Percentiles rank a stretch among this genome's conserved stretches.
Evolutionary conservation across 2,797 vertebrate genomes (phyloP).

Genomic region (Nyctalus aviator): DNA sequence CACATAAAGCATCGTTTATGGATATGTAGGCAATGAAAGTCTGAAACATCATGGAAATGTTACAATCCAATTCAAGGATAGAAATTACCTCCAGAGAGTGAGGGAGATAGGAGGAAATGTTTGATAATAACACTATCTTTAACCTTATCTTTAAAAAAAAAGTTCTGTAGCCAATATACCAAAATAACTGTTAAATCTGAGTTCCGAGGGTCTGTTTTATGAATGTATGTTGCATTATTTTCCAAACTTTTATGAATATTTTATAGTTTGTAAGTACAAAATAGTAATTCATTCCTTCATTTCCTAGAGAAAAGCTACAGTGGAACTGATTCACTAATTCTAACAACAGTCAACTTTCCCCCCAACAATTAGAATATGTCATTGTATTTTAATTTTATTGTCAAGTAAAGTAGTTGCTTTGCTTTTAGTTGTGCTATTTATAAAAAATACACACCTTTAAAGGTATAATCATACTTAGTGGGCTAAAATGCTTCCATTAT

Average conservation of each 20-base stretch:
- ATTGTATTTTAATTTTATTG: constrained; percentile 45
- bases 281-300: background rate
- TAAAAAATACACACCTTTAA: constrained; percentile 38
- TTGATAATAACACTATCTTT: constrained; percentile 18
- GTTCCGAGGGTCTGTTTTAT: background rate
- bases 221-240: background rate
- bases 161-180: background rate
- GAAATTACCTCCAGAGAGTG: background rate
- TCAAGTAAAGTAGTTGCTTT: constrained; percentile 15
- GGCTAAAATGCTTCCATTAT: background rate
- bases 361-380: constrained; percentile 1
- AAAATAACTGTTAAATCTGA: constrained; percentile 44
- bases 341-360: constrained; percentile 7
- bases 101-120: background rate
- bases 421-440: background rate
- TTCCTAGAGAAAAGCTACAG: constrained; percentile 1
- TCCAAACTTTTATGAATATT: background rate
- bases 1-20: background rate
- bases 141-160: background rate
- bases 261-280: background rate
- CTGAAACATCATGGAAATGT: constrained; percentile 8
- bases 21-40: background rate
- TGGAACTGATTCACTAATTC: background rate
- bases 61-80: background rate
- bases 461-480: background rate